Evolutionary conservation across 1,140 invertebrate species (phyloP).

Genomic region (Tetranychus cinnabarinus): DNA sequence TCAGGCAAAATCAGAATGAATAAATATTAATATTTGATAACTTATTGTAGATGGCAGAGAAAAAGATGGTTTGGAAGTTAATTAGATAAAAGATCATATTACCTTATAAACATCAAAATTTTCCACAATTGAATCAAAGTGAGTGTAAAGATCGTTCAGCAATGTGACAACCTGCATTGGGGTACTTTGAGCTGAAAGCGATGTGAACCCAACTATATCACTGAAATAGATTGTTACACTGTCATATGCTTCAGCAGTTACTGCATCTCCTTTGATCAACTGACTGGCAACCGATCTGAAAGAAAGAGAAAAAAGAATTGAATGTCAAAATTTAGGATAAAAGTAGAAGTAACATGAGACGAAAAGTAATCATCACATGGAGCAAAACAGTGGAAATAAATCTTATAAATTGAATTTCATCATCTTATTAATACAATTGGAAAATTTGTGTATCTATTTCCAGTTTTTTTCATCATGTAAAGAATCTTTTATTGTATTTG

Average conservation of each 20-base stretch:
- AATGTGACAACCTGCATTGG: constrained; percentile 78
- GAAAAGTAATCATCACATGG: background rate
- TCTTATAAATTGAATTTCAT: too few species aligned
- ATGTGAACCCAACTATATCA: constrained; percentile 93
- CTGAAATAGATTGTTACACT: constrained; percentile 90
- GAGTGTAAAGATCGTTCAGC: constrained; percentile 79
- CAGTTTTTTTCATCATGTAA: too few species aligned
- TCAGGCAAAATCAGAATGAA: too few species aligned
- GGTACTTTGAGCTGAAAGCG: constrained; percentile 73
- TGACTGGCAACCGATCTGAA: constrained; percentile 26
- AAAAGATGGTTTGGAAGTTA: too few species aligned
- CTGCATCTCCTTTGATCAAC: constrained; percentile 61
- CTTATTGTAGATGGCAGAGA: too few species aligned
- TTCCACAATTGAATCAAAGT: constrained; percentile 77
- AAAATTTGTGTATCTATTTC: too few species aligned
- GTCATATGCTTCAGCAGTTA: constrained; percentile 83
- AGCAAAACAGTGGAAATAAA: background rate
- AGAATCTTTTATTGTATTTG: too few species aligned
- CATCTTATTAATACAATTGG: too few species aligned
- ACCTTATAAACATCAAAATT: constrained; percentile 20
- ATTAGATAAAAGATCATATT: too few species aligned
- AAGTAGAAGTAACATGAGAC: background rate
- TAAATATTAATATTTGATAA: too few species aligned
- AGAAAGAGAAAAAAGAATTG: constrained; percentile 48
- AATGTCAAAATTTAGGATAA: constrained; percentile 14